Conservation (phyloP, 2,797 vertebrate genomes). For the Glyptemys insculpta region DNA sequence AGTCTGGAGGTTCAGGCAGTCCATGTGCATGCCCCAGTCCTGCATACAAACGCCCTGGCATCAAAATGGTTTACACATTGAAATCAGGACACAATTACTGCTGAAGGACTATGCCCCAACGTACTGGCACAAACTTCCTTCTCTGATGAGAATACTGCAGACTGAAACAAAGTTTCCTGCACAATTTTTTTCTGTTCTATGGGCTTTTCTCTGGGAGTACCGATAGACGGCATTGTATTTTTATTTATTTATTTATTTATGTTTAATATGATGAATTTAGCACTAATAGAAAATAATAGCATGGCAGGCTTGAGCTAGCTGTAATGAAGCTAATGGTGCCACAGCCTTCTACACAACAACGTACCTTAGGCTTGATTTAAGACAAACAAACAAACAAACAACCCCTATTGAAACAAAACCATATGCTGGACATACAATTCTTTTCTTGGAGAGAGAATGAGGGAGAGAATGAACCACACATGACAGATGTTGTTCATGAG, state of each 20-base stretch:
- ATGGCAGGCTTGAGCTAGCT: not conserved
- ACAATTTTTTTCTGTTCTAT: not conserved
- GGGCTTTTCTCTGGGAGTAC: not conserved
- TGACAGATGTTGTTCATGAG: not conserved
- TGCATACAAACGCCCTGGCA: not conserved
- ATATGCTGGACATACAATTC: not conserved
- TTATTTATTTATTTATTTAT: not conserved
- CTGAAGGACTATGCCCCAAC: not conserved
- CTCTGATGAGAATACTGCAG: not conserved
- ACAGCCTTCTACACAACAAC: fast-evolving
- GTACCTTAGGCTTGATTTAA: not conserved
- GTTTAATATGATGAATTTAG: not conserved
- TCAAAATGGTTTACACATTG: not conserved
- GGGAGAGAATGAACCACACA: not conserved
- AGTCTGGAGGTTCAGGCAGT: not conserved
- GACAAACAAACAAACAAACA: no score
- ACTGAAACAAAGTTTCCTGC: not conserved
- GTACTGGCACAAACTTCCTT: not conserved
- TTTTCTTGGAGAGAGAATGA: not conserved
- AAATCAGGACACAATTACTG: not conserved
- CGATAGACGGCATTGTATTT: not conserved
- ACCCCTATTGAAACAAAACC: not conserved
- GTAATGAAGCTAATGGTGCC: not conserved
- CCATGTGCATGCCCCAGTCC: not conserved
- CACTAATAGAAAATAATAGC: not conserved